A percentile compares a stretch with the other conserved stretches of the same genome.
phyloP scores from a whole-genome alignment of 1,140 invertebrate species.

The Zeugodacus cucurbitae region DNA sequence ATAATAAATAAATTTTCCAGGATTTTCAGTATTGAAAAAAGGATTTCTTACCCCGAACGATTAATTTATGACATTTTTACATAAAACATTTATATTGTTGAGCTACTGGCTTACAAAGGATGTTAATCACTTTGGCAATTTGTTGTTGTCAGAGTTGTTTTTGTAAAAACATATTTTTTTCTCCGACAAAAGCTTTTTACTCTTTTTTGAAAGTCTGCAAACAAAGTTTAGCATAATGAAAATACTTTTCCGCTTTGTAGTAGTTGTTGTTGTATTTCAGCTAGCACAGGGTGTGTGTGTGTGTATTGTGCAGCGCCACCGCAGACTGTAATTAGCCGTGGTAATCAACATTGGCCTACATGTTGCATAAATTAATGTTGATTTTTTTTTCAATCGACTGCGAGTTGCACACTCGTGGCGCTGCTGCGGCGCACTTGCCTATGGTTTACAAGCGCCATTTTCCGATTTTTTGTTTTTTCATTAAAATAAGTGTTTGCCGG shows the following conservation, averaged over 20 bases:
- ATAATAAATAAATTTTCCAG: too few relatives aligned
- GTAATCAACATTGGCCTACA: slow-evolving; percentile 29
- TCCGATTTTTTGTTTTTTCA: background rate
- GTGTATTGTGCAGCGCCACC: background rate
- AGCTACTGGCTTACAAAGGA: too few relatives aligned
- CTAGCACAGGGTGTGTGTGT: background rate
- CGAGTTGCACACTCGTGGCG: background rate
- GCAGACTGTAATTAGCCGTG: slow-evolving; percentile 25
- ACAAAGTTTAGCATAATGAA: too few relatives aligned
- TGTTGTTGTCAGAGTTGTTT: too few relatives aligned
- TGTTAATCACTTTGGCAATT: too few relatives aligned
- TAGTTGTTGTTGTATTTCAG: background rate
- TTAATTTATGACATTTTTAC: background rate
- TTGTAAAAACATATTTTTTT: too few relatives aligned
- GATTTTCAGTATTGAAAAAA: too few relatives aligned
- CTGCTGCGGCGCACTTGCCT: background rate
- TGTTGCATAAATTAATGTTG: slow-evolving; percentile 27
- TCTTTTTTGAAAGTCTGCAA: too few relatives aligned
- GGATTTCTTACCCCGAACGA: background rate
- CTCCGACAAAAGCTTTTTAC: too few relatives aligned
- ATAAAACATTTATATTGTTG: background rate
- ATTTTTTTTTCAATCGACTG: background rate
- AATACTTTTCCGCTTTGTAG: background rate
- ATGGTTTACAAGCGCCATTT: background rate
- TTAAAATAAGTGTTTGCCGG: background rate